Percentiles rank a stretch among this genome's conserved stretches.
These are phyloP conservation scores for Oceanodroma leucorhoa DNA, from an alignment of 2,797 vertebrate species.

Conservation along the genomic window DNA sequence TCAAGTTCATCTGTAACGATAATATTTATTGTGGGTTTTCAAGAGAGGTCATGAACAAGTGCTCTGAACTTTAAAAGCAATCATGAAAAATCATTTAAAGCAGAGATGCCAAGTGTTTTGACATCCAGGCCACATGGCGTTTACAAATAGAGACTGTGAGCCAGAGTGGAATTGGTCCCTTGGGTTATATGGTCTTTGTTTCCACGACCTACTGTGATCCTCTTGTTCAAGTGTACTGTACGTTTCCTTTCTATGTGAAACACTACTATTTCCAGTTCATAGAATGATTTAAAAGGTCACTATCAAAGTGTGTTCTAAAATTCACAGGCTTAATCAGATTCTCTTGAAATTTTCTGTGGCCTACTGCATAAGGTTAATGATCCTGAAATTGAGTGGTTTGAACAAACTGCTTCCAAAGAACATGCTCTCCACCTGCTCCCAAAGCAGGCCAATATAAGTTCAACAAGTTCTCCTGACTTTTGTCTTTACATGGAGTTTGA, in stretches of 20 bases:
- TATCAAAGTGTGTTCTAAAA: neutral
- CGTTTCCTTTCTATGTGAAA: slow-evolving; percentile 23
- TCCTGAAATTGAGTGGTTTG: neutral
- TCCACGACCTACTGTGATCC: slow-evolving; percentile 31
- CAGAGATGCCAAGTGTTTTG: slow-evolving; percentile 34
- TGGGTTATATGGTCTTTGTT: slow-evolving; percentile 41
- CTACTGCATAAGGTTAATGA: neutral
- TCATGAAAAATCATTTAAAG: slow-evolving; percentile 22
- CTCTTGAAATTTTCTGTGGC: neutral
- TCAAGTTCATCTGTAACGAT: slow-evolving; percentile 1
- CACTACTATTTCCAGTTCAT: slow-evolving; percentile 17
- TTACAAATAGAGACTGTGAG: slow-evolving; percentile 19
- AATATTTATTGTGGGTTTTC: slow-evolving; percentile 29
- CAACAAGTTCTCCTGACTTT: neutral
- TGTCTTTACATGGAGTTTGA: neutral
- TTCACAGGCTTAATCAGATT: neutral
- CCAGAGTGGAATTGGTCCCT: slow-evolving; percentile 29
- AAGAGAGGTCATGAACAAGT: slow-evolving; percentile 22
- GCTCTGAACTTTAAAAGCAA: slow-evolving; percentile 42
- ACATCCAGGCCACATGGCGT: neutral
- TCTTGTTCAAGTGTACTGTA: neutral
- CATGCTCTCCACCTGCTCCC: neutral
- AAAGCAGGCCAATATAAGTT: neutral
- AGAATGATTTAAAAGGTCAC: neutral
- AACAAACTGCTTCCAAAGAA: neutral